These are phyloP conservation scores for Verasper variegatus DNA, from an alignment of 2,113 vertebrate genomes.

Conservation along the genomic window DNA sequence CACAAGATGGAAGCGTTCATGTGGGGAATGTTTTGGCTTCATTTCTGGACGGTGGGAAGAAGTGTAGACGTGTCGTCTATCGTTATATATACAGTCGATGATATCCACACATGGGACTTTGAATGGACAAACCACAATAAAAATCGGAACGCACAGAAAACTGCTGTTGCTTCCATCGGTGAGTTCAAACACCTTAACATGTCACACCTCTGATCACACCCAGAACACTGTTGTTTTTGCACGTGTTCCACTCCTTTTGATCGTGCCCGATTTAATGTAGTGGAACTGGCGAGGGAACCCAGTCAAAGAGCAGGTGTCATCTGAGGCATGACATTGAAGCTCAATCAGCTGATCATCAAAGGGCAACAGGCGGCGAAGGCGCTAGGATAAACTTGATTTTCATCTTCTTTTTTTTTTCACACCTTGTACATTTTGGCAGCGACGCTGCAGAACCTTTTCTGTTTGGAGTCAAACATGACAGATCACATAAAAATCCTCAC, in stretches of 20 bases:
- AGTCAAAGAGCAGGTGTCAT: not conserved
- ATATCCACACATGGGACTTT: not conserved
- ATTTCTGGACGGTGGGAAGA: not conserved
- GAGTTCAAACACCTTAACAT: not conserved
- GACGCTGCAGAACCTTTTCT: not conserved
- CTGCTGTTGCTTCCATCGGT: not conserved
- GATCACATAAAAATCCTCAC: not conserved
- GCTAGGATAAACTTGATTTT: not conserved
- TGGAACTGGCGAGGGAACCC: not conserved
- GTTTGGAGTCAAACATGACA: not conserved
- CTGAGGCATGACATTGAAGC: not conserved
- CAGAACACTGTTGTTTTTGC: not conserved
- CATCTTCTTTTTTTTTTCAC: not conserved
- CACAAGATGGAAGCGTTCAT: too few relatives aligned
- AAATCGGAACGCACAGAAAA: too few relatives aligned
- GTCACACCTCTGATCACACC: conserved; percentile 15
- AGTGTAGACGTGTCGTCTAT: not conserved
- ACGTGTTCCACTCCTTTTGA: not conserved
- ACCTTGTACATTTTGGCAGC: not conserved
- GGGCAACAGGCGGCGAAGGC: not conserved
- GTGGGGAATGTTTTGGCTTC: too few relatives aligned
- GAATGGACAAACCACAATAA: too few relatives aligned
- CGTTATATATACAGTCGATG: not conserved
- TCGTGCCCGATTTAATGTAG: not conserved
- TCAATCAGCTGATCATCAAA: not conserved